A percentile compares a stretch with the other conserved stretches of the same genome.
phyloP scores from a whole-genome alignment of 2,797 vertebrate species.

The Cichlasoma orientale region DNA sequence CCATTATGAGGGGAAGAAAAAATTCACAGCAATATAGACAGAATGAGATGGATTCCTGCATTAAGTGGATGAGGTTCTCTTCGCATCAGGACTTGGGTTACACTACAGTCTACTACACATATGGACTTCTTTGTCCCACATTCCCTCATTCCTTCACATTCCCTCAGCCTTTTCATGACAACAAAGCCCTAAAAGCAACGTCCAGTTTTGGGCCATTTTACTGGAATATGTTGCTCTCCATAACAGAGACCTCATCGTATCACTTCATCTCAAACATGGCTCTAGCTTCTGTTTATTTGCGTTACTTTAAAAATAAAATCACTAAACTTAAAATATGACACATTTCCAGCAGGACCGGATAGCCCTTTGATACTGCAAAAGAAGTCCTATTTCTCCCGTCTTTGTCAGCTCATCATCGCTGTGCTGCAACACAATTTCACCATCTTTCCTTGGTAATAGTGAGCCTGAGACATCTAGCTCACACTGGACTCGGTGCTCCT shows the following conservation, averaged over 20 bases:
- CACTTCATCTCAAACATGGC: neutral
- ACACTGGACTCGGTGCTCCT: constrained; percentile 80
- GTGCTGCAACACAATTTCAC: constrained; percentile 47
- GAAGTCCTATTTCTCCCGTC: neutral
- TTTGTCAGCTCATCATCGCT: constrained; percentile 33
- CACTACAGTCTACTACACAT: constrained; percentile 69
- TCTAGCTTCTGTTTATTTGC: constrained; percentile 15
- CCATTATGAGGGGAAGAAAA: constrained; percentile 68
- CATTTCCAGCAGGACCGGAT: neutral
- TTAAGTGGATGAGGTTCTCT: constrained; percentile 79
- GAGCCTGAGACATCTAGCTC: constrained; percentile 68
- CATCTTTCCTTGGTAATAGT: constrained; percentile 61
- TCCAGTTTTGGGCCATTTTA: constrained; percentile 24
- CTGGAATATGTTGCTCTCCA: neutral
- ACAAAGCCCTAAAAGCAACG: constrained; percentile 29
- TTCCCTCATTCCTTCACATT: constrained; percentile 68
- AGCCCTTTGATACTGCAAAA: neutral
- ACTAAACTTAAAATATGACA: neutral
- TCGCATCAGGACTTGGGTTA: constrained; percentile 73
- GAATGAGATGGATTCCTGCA: constrained; percentile 81
- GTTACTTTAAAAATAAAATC: neutral
- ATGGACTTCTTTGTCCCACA: constrained; percentile 72
- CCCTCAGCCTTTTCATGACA: constrained; percentile 43
- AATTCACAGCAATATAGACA: constrained; percentile 75
- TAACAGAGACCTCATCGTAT: constrained; percentile 30